A percentile compares a stretch with the other conserved stretches of the same genome.
These are phyloP conservation scores for Acanthurus tractus DNA, from an alignment of 2,797 vertebrate species.

Conservation along the genomic window DNA sequence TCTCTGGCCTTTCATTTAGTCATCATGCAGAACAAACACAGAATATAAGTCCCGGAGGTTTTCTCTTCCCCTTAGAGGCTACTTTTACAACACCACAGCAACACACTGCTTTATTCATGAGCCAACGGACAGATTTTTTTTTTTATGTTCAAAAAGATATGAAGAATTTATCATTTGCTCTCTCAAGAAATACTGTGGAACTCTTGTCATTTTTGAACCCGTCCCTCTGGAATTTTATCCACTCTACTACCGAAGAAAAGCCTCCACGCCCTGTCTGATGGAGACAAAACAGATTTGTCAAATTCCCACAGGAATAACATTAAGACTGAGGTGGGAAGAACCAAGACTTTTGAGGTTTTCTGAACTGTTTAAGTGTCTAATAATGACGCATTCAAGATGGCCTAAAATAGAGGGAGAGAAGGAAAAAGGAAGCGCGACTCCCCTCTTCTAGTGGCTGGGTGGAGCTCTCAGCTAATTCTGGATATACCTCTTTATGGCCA, in stretches of 20 bases:
- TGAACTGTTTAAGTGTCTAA: not conserved
- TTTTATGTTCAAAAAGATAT: slow-evolving; percentile 10
- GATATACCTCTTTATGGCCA: slow-evolving; percentile 17
- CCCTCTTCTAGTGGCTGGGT: slow-evolving; percentile 54
- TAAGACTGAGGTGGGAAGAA: not conserved
- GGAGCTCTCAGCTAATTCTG: slow-evolving; percentile 62
- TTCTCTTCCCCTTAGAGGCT: slow-evolving; percentile 31
- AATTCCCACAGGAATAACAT: not conserved
- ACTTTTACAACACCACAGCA: slow-evolving; percentile 33
- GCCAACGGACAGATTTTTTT: slow-evolving; percentile 27
- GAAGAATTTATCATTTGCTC: slow-evolving; percentile 36
- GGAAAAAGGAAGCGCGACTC: slow-evolving; percentile 17
- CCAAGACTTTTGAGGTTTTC: not conserved
- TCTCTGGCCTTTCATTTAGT: slow-evolving; percentile 30
- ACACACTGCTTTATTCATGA: slow-evolving; percentile 23
- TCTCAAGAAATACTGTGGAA: slow-evolving; percentile 28
- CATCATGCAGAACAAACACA: slow-evolving; percentile 30
- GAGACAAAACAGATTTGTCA: slow-evolving; percentile 22
- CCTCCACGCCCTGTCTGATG: not conserved
- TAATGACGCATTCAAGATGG: not conserved
- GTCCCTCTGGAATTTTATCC: slow-evolving; percentile 15
- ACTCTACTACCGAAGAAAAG: slow-evolving; percentile 13
- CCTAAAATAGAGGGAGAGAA: slow-evolving; percentile 14
- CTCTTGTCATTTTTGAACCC: slow-evolving; percentile 11
- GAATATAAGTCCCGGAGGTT: slow-evolving; percentile 43